Base-by-base conservation (phyloP, 2,888 invertebrate genomes). In the Drosophila paucipuncta region DNA sequence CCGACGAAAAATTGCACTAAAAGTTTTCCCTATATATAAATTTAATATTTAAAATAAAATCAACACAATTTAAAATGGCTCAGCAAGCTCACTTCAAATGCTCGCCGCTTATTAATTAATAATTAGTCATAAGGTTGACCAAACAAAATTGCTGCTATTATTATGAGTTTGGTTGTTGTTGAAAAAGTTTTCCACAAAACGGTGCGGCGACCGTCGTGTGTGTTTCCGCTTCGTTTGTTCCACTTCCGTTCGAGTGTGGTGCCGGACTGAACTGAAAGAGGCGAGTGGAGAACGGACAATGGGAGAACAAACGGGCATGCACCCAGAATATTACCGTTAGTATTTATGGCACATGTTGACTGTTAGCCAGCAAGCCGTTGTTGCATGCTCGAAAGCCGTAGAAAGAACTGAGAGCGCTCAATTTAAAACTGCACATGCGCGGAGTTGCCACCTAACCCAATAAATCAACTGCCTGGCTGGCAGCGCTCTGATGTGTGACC, bases 341-440 rank as follows among this genome's bases (percentile, higher is more conserved):
- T 73, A 89, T 89, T 89, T 85, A 89, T 85, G 89, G 87, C 89
- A 87, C 87, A 87, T 89, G 87, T 87, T 87, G 87, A 88, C 85
- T 85, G 83, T 79, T 60, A 50, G 60, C 72, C 70, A 50, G 60
- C 72, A 66, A 47, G 74, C 54, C 74, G 57, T 66, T 67, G 78
- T 63, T 78, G 73, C 76, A 76, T 61, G 53, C 35, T 39, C 28
- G 52, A 73, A 71, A 28, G 63, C 58, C 58, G 37, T 47, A 55
- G 67, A 59, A 58, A 61, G 16, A 7, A 41, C 11, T 25, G 60
- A 58, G 68, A 70, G 58, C 73, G 64, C 77, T 77, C 79, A 41
- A 10, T 65, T 62, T 25, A 10, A 67, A 68, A 52, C 43, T 16
- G 75, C 87, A 85, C 89, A 84, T 75, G 84, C 83, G 86, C 70